These are phyloP conservation scores for Dermatemys mawii DNA, from an alignment of 2,113 vertebrate species.

Conservation along the genomic window DNA sequence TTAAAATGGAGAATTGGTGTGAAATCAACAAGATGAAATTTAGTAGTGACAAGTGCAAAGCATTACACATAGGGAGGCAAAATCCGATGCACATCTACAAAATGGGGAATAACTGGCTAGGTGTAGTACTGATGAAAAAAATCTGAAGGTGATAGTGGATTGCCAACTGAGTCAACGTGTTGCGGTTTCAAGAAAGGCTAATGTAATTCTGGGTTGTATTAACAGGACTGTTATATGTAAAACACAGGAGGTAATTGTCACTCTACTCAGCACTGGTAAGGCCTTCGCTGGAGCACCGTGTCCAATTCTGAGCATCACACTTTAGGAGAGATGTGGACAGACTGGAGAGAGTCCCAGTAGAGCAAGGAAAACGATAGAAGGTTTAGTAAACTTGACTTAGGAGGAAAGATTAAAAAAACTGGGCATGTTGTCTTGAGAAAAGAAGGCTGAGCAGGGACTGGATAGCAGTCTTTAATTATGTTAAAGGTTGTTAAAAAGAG, in stretches of 20 bases:
- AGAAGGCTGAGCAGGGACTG: not conserved
- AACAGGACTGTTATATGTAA: not conserved
- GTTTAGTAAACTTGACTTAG: not conserved
- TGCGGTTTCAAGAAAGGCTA: not conserved
- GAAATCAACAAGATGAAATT: not conserved
- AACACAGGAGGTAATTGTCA: not conserved
- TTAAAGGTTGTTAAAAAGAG: not conserved
- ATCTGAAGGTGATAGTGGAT: not conserved
- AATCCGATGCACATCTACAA: not conserved
- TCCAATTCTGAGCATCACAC: not conserved
- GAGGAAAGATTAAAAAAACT: not conserved
- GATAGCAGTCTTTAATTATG: not conserved
- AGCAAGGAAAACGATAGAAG: not conserved
- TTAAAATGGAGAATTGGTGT: not conserved
- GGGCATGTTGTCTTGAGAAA: not conserved
- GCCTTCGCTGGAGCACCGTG: not conserved
- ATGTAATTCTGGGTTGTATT: not conserved
- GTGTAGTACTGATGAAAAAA: not conserved
- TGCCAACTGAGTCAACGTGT: not conserved
- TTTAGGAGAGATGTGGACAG: not conserved
- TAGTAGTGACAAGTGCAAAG: not conserved
- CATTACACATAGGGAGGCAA: not conserved
- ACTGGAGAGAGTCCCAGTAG: not conserved
- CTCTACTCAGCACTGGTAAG: not conserved
- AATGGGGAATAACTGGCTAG: not conserved